Evolutionary conservation across 2,797 vertebrate genomes (phyloP), one percentile per base, ranked within the genome.

Genomic region (Acrocephalus scirpaceus): DNA sequence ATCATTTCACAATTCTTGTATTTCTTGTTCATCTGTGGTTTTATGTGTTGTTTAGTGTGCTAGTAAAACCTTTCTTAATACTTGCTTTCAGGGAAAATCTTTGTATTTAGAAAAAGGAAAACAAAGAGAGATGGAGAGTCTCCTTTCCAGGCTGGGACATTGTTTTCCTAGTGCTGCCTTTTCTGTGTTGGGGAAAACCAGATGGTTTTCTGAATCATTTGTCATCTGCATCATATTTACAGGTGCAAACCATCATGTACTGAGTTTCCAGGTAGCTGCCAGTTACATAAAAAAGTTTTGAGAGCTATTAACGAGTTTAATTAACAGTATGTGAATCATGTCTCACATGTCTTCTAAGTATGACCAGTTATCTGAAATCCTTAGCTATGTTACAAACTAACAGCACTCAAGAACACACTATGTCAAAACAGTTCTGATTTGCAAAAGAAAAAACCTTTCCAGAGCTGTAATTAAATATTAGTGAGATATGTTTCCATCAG

Each of bases 261-360:
- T 60, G 61, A 71, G 64, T 67, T 94, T 73, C 81, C 67, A 95
- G 67, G 94, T 96, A 95, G 89, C 85, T 69, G 8, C 42, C 64
- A 78, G 81, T 71, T 87, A 77, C 44, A 79, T 72, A 56, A 74
- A 95, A 89, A 94, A 83, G 8, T 62, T 83, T 60, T 56, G 47
- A 82, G 42, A 91, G 72, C 86, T 92, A 64, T 77, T 86, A 95
- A 40, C n/a, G 93, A 70, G 18, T 74, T 94, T 92, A 93, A 95
- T 96, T 96, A 96, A 76, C 44, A 74, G 42, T 10, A 64, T 26
- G 51, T 85, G 90, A 94, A 81, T 86, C 77, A 40, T 36, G 78
- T 81, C 30, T 92, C 45, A 15, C 38, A 48, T 36, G 30, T 75
- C 36, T 65, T 93, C 57, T 92, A 65, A 88, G 81, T 91, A 81